A percentile compares a stretch with the other conserved stretches of the same genome.
phyloP scores from a whole-genome alignment of 2,888 invertebrate genomes.

The Plebejus anna region DNA sequence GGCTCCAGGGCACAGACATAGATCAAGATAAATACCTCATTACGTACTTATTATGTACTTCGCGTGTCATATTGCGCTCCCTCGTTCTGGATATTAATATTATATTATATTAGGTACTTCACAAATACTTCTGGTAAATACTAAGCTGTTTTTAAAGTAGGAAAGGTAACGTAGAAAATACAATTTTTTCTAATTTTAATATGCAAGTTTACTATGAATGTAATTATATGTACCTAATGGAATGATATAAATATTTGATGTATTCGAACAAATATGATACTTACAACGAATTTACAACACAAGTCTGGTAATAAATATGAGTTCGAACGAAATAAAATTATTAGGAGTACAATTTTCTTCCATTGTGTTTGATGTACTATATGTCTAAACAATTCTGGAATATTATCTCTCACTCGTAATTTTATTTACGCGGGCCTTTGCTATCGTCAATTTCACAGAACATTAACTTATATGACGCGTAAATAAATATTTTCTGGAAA shows the following conservation, averaged over 20 bases:
- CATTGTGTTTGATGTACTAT: neutral
- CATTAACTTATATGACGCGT: neutral
- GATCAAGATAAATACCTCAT: too few species aligned
- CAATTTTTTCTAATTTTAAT: neutral
- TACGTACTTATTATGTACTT: too few species aligned
- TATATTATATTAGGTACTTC: too few species aligned
- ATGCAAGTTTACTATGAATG: neutral
- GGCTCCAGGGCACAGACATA: too few species aligned
- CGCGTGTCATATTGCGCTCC: too few species aligned
- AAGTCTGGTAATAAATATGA: constrained; percentile 1
- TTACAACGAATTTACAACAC: neutral
- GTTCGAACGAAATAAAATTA: constrained; percentile 9
- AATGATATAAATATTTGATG: neutral
- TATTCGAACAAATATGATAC: constrained; percentile 1
- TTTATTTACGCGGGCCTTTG: constrained; percentile 3
- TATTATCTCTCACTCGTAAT: constrained; percentile 6
- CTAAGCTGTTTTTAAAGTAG: too few species aligned
- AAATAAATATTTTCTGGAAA: constrained; percentile 4
- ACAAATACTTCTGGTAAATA: too few species aligned
- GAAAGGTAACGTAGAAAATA: neutral
- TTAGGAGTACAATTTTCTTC: neutral
- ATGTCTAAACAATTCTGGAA: constrained; percentile 6
- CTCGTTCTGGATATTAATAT: neutral
- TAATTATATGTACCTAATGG: neutral
- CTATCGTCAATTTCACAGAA: neutral